Percentiles rank a stretch among this genome's conserved stretches.
These are phyloP conservation scores for Griposia aprilina DNA, from an alignment of 2,888 invertebrate species.

Conservation along the genomic window DNA sequence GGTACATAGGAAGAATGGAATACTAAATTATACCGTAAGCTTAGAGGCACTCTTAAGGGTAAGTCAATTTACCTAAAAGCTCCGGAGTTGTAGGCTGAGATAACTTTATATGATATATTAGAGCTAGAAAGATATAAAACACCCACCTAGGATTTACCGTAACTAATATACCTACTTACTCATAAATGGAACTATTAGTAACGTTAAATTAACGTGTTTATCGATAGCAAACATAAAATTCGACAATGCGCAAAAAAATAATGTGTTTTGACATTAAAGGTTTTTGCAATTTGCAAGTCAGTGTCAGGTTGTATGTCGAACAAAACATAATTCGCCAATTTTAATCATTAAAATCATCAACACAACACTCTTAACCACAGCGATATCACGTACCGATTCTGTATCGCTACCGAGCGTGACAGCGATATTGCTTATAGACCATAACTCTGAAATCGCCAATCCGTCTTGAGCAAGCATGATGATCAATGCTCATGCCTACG, in stretches of 20 bases:
- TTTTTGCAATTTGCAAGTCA: too few species aligned
- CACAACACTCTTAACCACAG: too few species aligned
- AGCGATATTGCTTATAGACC: too few species aligned
- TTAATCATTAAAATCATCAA: too few species aligned
- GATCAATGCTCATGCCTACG: not conserved
- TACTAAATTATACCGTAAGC: constrained; percentile 24
- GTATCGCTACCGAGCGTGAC: too few species aligned
- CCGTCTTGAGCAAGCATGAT: not conserved
- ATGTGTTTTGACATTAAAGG: too few species aligned
- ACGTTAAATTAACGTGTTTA: too few species aligned
- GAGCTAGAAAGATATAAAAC: constrained; percentile 1
- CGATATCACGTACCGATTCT: too few species aligned
- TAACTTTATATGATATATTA: constrained; percentile 28
- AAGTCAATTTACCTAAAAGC: constrained; percentile 55
- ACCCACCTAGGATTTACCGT: not conserved
- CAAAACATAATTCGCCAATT: too few species aligned
- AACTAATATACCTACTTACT: not conserved
- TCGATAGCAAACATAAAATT: too few species aligned
- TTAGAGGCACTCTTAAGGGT: constrained; percentile 25
- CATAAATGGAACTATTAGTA: not conserved
- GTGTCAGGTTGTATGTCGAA: too few species aligned
- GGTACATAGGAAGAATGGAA: constrained; percentile 1
- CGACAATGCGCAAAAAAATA: too few species aligned
- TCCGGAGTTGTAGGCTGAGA: constrained; percentile 19
- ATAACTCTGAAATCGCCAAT: not conserved